phyloP scores from a whole-genome alignment of 2,797 vertebrate species.

The Buphagus erythrorhynchus region DNA sequence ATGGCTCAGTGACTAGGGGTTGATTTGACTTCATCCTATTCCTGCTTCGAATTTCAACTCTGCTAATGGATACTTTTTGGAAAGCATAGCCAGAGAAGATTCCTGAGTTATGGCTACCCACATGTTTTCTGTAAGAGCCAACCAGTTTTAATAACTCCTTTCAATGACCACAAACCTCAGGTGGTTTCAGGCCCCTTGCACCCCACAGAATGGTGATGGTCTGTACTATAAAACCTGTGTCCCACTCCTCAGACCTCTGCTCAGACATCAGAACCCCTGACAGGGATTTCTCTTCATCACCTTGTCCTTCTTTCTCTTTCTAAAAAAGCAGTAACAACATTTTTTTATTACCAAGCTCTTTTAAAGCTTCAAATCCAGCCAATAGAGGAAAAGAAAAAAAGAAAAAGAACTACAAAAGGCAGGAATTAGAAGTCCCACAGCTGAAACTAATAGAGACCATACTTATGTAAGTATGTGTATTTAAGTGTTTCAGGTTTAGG shows the following conservation, averaged over 20 bases:
- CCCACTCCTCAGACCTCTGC: neutral
- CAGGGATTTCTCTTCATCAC: neutral
- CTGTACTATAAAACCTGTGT: no score
- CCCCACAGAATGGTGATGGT: neutral
- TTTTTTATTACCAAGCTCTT: neutral
- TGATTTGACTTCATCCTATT: neutral
- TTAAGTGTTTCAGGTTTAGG: slow-evolving; percentile 10
- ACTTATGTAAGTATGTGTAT: neutral
- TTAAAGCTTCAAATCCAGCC: neutral
- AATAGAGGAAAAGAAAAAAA: neutral
- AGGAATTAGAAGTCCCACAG: neutral
- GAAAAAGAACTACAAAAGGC: neutral
- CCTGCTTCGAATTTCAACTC: neutral
- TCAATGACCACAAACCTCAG: neutral
- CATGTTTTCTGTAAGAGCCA: neutral
- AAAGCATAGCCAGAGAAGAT: neutral
- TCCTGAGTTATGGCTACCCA: neutral
- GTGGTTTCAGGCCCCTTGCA: neutral
- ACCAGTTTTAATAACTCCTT: neutral
- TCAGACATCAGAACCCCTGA: neutral
- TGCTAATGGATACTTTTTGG: neutral
- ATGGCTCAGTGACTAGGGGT: neutral
- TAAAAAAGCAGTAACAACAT: neutral
- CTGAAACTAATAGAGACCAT: slow-evolving; percentile 23
- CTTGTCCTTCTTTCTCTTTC: neutral